phyloP scores from a whole-genome alignment of 1,140 invertebrate species.

The Atta cephalotes region DNA sequence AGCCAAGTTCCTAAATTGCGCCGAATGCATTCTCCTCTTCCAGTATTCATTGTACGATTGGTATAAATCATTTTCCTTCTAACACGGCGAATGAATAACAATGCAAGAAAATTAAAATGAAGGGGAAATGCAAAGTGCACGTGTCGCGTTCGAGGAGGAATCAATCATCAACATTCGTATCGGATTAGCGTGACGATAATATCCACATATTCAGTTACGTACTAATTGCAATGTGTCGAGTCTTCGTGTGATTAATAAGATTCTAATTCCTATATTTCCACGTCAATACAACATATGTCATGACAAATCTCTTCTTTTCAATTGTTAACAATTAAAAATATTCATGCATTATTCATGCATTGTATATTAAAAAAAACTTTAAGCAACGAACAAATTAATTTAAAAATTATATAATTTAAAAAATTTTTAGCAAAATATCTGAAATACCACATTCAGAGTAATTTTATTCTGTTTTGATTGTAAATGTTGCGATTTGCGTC shows the following conservation, averaged over 20 bases:
- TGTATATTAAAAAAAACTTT: not conserved
- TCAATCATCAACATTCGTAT: conserved; percentile 21
- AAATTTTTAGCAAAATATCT: not conserved
- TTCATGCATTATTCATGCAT: not conserved
- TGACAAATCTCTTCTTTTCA: not conserved
- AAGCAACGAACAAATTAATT: not conserved
- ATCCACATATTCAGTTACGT: not conserved
- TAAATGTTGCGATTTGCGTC: not conserved
- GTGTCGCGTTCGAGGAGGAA: conserved; percentile 35
- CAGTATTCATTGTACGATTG: not conserved
- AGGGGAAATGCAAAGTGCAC: not conserved
- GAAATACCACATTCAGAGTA: not conserved
- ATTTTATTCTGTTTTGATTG: not conserved
- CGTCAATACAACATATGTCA: not conserved
- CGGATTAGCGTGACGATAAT: conserved; percentile 20
- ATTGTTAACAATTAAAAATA: conserved; percentile 6
- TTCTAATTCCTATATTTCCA: not conserved
- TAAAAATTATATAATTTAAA: not conserved
- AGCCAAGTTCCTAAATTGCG: conserved; percentile 54
- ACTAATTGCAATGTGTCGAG: not conserved
- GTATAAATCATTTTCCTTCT: conserved; percentile 25
- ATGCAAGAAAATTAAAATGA: conserved; percentile 12
- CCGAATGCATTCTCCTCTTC: conserved; percentile 7
- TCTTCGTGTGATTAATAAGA: not conserved
- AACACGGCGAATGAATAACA: not conserved